phyloP scores from a whole-genome alignment of 2,888 invertebrate species.

The Ochropacha duplaris region DNA sequence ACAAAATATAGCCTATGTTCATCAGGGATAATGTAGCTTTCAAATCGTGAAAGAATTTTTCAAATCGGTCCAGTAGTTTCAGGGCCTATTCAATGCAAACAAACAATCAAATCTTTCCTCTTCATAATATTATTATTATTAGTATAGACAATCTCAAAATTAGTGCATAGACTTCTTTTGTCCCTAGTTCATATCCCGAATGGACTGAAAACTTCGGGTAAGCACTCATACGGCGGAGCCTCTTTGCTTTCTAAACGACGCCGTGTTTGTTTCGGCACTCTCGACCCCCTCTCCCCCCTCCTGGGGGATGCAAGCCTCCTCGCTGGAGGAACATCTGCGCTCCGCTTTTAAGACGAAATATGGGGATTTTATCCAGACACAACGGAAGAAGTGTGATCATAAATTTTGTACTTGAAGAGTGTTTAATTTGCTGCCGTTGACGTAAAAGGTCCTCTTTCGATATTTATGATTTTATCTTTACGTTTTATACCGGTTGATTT shows the following conservation, averaged over 20 bases:
- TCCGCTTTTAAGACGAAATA: slow-evolving; percentile 50
- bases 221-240: neutral
- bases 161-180: neutral
- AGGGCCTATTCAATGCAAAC: too few relatives aligned
- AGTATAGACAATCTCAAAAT: neutral
- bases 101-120: neutral
- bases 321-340: slow-evolving; percentile 48
- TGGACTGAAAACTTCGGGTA: neutral
- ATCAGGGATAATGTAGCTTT: too few relatives aligned
- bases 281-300: slow-evolving; percentile 17
- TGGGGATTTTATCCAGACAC: slow-evolving; percentile 30
- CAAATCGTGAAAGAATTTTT: too few relatives aligned
- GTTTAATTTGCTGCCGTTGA: slow-evolving; percentile 4
- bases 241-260: slow-evolving; percentile 40
- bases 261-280: slow-evolving; percentile 58
- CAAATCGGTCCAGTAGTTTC: too few relatives aligned
- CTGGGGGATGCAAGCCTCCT: slow-evolving; percentile 35
- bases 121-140: neutral
- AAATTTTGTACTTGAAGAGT: slow-evolving; percentile 14
- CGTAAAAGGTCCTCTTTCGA: neutral
- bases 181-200: neutral
- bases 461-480: neutral
- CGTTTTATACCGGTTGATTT: neutral
- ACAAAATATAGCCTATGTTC: too few relatives aligned
- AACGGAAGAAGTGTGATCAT: slow-evolving; percentile 38